Base-by-base conservation (phyloP, 2,888 invertebrate genomes). In the Dicyrtomina minuta region DNA sequence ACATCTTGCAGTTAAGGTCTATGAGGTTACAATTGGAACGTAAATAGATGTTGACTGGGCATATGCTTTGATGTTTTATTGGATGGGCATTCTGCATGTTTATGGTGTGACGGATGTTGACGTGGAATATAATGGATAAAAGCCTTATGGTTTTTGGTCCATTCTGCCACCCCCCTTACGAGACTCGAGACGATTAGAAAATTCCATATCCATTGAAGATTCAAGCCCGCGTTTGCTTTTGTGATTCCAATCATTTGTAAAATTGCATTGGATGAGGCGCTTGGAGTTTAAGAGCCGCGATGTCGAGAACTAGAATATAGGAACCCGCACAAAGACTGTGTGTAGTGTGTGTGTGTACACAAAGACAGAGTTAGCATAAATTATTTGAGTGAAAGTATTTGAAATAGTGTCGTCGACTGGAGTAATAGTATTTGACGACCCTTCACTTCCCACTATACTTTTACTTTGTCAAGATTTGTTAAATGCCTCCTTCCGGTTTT, bases 401-500 rank as follows among this genome's bases (percentile, higher is more conserved):
- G 33, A 33, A 33, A 33, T 33, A 8, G 33, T 46, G 46, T 46
- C 46, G 46, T 46, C 17, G 33, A 33, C 33, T n/a, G 33, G 8
- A 33, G 33, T 33, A 33, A 33, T 33, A 33, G 33, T 33, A 33
- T 33, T 33, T 33, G 33, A 33, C 33, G 33, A 33, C 33, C 33
- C 33, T 33, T 33, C 33, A 33, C 33, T 46, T 46, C 46, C 46
- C 46, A n/a, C 46, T 46, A 33, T 33, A 33, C 46, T 46, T 46
- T 46, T 17, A 46, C 17, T 27, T 41, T 12, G 59, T 59, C 39
- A 59, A 59, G 39, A 56, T 59, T 27, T 59, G 39, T 20, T 39
- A 59, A 59, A 41, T 39, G 41, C 39, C 59, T 59, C 17, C 59
- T 41, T 59, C 59, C 59, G 43, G 20, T 59, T 59, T 8, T 13